Conservation (phyloP, 2,797 vertebrate species). For the Botia kubotai region DNA sequence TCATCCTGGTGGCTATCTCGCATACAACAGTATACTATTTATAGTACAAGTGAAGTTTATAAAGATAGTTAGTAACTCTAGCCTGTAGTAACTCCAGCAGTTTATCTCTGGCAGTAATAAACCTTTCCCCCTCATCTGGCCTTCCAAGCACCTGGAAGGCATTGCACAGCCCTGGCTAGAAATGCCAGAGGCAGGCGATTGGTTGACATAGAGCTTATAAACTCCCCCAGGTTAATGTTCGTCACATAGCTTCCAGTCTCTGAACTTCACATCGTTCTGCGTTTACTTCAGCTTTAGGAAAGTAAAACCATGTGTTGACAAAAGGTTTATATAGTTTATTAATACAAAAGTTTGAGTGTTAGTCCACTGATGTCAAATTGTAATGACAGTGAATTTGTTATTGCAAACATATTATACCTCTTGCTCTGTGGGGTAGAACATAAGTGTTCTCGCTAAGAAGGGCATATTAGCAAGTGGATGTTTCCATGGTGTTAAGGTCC, state of each 20-base stretch:
- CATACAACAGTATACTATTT: not conserved
- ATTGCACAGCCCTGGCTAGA: constrained; percentile 70
- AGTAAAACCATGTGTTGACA: not conserved
- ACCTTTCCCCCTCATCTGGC: constrained; percentile 65
- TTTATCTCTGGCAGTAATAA: constrained; percentile 76
- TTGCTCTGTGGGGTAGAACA: constrained; percentile 89
- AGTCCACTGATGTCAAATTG: not conserved
- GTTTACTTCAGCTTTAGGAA: constrained; percentile 86
- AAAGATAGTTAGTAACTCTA: constrained; percentile 77
- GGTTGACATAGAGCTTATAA: constrained; percentile 93
- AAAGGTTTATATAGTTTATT: not conserved
- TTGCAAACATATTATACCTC: constrained; percentile 74
- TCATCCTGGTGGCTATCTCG: not conserved
- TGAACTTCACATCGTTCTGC: constrained; percentile 90
- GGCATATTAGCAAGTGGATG: constrained; percentile 84
- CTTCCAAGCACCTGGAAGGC: constrained; percentile 82
- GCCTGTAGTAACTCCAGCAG: constrained; percentile 84
- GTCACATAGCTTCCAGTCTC: constrained; percentile 85
- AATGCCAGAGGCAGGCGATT: constrained; percentile 84
- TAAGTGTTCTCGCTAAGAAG: constrained; percentile 89
- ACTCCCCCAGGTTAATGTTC: constrained; percentile 85
- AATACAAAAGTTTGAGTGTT: not conserved
- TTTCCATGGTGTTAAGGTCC: constrained; percentile 81
- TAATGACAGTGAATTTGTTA: not conserved
- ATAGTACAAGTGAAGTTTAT: not conserved